Evolutionary conservation across 2,888 invertebrate genomes (phyloP), one percentile per base, ranked within the genome.

Genomic region (Crepidodera aurea): DNA sequence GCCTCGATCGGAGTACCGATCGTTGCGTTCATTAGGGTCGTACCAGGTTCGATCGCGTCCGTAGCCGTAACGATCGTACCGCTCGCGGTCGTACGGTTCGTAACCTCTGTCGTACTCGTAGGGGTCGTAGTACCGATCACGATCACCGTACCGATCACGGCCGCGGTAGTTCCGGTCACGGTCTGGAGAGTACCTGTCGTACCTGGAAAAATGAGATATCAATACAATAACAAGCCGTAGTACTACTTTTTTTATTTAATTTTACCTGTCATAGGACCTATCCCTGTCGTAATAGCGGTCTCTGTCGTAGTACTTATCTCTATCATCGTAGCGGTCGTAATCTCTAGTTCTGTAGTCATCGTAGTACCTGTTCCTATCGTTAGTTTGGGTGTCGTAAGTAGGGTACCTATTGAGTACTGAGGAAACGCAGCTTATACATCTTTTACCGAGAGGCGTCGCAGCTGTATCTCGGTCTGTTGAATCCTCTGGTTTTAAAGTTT

Each of bases 1-100:
- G 18, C 77, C 76, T 48, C 77, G 60, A 39, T 76, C 75, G 13
- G 71, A 68, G 27, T 68, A 65, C 12, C 67, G 75, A 42, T 78
- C 75, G 60, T 75, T 62, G 16, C 65, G 63, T 37, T 71, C 64
- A 60, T 70, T 65, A n/a, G 65, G 16, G 48, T 65, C 77, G 18
- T 62, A 65, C 1, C 62, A 55, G 74, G 69, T 69, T 34, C 69
- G 29, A 32, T 64, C 64, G 34, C 54, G 53, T 25, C 16, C 54
- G 3, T 32, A 19, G 6, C 39, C 27, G 42, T 65, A 54, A 8
- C 60, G 56, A 37, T 58, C 55, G 22, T 57, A 44, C 6, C 48
- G 37, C 2, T 15, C 62, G n/a, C 48, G 34, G 53, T 67, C 77
- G 13, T 60, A 64, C 3, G 62, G 60, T 74, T 67, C 68, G 53